Conservation (phyloP, 2,113 vertebrate species). For the Atlantisia rogersi region DNA sequence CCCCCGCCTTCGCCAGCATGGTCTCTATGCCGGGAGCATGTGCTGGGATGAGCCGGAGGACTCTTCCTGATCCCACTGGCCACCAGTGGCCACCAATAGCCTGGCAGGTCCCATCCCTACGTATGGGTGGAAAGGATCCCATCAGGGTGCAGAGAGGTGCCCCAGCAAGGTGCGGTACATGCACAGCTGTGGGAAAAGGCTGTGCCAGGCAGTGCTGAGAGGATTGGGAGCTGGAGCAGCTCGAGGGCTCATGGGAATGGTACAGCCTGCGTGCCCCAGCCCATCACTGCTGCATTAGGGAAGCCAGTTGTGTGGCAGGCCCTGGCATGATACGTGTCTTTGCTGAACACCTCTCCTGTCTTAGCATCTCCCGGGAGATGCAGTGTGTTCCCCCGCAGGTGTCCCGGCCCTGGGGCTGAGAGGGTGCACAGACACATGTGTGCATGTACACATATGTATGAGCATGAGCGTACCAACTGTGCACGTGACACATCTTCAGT, state of each 20-base stretch:
- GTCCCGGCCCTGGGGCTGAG: not conserved
- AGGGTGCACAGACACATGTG: not conserved
- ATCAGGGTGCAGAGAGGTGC: too few species aligned
- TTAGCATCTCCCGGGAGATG: slow-evolving; percentile 1
- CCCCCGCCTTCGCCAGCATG: rapidly evolving
- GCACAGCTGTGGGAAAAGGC: not conserved
- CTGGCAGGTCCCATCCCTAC: not conserved
- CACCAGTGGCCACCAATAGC: not conserved
- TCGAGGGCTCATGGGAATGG: not conserved
- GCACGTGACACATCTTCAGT: not conserved
- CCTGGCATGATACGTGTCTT: slow-evolving; percentile 21
- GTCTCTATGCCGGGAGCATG: rapidly evolving
- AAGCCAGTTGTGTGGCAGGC: not conserved
- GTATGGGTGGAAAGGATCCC: rapidly evolving
- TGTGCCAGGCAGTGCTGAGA: not conserved
- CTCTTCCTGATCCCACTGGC: not conserved
- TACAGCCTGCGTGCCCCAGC: slow-evolving; percentile 19
- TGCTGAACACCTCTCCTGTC: not conserved
- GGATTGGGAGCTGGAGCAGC: not conserved
- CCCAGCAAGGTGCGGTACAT: not conserved
- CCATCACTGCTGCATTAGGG: slow-evolving; percentile 3
- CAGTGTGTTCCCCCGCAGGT: not conserved
- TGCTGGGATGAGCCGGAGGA: not conserved
- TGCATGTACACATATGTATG: not conserved
- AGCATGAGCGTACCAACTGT: not conserved